Evolutionary conservation across 2,113 vertebrate genomes (phyloP).

Genomic region (Cariama cristata): DNA sequence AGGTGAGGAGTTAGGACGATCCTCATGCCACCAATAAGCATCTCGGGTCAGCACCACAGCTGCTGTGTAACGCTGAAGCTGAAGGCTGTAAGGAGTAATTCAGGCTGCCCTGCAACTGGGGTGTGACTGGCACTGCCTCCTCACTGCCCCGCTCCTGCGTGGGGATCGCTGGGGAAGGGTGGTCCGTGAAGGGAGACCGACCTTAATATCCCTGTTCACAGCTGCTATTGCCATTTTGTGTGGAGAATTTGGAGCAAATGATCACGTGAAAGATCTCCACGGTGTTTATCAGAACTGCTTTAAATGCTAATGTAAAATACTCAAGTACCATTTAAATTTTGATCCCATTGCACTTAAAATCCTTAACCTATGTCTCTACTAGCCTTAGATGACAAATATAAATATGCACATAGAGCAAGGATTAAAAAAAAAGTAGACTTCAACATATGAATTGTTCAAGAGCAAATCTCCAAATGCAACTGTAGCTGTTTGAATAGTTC

Average conservation of each 20-base stretch:
- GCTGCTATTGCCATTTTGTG: not conserved
- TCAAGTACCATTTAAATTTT: not conserved
- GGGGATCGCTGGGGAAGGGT: not conserved
- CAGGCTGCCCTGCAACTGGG: not conserved
- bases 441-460: not conserved
- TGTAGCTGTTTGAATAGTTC: not conserved
- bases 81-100: not conserved
- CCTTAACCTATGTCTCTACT: not conserved
- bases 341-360: not conserved
- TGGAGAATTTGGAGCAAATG: not conserved
- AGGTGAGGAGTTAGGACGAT: not conserved
- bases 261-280: not conserved
- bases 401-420: not conserved
- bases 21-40: not conserved
- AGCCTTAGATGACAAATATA: not conserved
- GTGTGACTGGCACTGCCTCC: not conserved
- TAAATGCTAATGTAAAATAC: not conserved
- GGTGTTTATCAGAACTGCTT: not conserved
- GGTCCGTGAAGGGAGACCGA: not conserved
- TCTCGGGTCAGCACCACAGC: not conserved
- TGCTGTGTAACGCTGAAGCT: not conserved
- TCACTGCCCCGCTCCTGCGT: not conserved
- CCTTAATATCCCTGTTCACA: not conserved
- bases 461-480: not conserved
- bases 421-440: not conserved